Evolutionary conservation across 2,888 invertebrate species (phyloP), one percentile per base, ranked within the genome.

Genomic region (Kuschelorhynchus macadamiae): DNA sequence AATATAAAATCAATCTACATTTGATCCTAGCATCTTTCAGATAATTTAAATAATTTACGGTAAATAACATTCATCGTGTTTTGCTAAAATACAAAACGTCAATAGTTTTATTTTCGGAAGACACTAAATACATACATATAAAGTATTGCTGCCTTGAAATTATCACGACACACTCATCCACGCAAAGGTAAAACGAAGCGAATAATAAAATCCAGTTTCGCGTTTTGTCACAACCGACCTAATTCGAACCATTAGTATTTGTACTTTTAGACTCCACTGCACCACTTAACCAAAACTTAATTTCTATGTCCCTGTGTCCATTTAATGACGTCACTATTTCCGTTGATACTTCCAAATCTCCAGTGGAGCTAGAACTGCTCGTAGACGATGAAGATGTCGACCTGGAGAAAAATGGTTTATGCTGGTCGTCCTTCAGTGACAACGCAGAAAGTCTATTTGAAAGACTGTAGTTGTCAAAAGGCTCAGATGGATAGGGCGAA

Each of bases 301-400:
- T 92, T 84, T 92, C 92, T 80, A 92, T 84, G 83, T 92, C 92
- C 68, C 92, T 87, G 80, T 92, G 92, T 46, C 92, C 92, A 80
- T 92, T 91, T 74, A 89, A 88, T 44, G 92, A 92, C 20, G 92
- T 92, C 73, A 92, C 91, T 75, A 92, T 92, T 79, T 92, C 91
- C 32, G 92, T 91, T 30, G 91, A 91, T 65, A 92, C 91, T 81
- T 91, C 90, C 76, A 92, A 84, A 42, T 86, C 86, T 52, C 86
- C 84, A 0, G 81, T 79, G 16, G 73, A 75, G 44, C 73, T 71
- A 14, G 73, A 72, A 47, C 73, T 71, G 33, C 59, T 59, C 21
- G 50, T 47, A 3, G 74, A 73, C 33, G 75, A 75, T n/a, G 73
- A 67, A 4, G 68, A 68, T n/a, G 70, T 70, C 3, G 74, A 74